Percentiles rank a stretch among this genome's conserved stretches.
Evolutionary conservation across 2,888 invertebrate genomes (phyloP).

Genomic region (Hoplodrina ambigua): DNA sequence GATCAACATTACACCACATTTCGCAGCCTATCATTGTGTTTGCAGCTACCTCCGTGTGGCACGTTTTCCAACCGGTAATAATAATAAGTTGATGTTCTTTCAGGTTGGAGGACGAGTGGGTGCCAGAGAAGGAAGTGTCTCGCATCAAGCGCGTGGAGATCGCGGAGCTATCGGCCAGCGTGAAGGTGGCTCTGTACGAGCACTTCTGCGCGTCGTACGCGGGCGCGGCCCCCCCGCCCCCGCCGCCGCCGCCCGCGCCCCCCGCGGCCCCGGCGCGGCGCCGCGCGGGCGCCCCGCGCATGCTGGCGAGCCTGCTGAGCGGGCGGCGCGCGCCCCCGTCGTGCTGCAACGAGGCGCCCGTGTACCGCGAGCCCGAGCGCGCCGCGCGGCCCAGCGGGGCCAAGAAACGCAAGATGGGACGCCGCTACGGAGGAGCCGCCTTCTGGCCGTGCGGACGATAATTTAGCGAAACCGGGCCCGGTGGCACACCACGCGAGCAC

Average conservation of each 20-base stretch:
- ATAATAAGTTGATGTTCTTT: slow-evolving; percentile 65
- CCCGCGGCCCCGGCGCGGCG: slow-evolving; percentile 65
- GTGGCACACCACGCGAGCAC: slow-evolving; percentile 1
- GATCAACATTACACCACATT: slow-evolving; percentile 50
- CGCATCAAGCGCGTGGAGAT: slow-evolving; percentile 91
- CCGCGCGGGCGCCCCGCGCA: slow-evolving; percentile 79
- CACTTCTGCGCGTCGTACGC: slow-evolving; percentile 86
- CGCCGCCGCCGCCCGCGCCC: slow-evolving; percentile 66
- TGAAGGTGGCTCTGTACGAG: slow-evolving; percentile 88
- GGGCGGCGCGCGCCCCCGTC: slow-evolving; percentile 56
- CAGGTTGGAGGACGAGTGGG: slow-evolving; percentile 97
- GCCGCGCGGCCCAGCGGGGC: slow-evolving; percentile 74
- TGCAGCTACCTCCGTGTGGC: slow-evolving; percentile 87
- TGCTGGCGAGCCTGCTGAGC: slow-evolving; percentile 65
- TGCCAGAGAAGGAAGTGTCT: slow-evolving; percentile 93
- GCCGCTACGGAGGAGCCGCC: slow-evolving; percentile 82
- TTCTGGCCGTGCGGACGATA: slow-evolving; percentile 89
- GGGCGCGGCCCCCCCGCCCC: slow-evolving; percentile 61
- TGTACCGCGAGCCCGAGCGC: slow-evolving; percentile 75
- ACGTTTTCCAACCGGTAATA: slow-evolving; percentile 28
- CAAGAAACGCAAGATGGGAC: slow-evolving; percentile 84
- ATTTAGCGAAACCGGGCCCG: slow-evolving; percentile 1
- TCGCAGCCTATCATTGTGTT: slow-evolving; percentile 73
- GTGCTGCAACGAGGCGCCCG: slow-evolving; percentile 64
- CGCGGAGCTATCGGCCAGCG: slow-evolving; percentile 84